phyloP scores from a whole-genome alignment of 1,140 invertebrate species.

The Leptinotarsa texana region DNA sequence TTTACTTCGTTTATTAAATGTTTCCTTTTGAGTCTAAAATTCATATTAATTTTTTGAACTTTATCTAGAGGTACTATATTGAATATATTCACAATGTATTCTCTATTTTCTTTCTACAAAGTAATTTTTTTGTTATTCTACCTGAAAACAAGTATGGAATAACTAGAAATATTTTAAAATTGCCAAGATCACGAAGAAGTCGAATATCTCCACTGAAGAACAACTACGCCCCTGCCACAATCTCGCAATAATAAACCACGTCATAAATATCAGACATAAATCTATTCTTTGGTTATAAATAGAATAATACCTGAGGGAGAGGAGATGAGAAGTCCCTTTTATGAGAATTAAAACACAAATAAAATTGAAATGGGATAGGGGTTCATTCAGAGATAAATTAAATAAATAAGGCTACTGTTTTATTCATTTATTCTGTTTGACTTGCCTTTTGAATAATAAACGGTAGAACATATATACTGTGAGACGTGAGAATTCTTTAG shows the following conservation, averaged over 20 bases:
- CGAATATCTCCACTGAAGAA: no score
- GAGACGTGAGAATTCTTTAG: not conserved
- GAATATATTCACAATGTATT: no score
- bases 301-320: conserved; percentile 3
- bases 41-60: no score
- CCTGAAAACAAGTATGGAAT: no score
- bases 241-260: conserved; percentile 1
- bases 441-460: conserved; percentile 1
- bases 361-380: conserved; percentile 1
- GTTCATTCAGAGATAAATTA: not conserved
- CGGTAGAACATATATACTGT: not conserved
- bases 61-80: no score
- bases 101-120: no score
- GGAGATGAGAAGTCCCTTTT: not conserved
- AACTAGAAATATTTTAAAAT: no score
- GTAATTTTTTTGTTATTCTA: no score
- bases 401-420: conserved; percentile 3
- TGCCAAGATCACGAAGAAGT: no score
- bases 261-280: conserved; percentile 8
- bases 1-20: no score
- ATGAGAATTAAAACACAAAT: not conserved
- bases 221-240: not conserved
- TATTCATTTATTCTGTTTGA: not conserved
- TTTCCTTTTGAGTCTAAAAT: no score
- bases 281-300: not conserved